These are phyloP conservation scores for Procambarus clarkii DNA, from an alignment of 1,140 invertebrate genomes.

Conservation along the genomic window DNA sequence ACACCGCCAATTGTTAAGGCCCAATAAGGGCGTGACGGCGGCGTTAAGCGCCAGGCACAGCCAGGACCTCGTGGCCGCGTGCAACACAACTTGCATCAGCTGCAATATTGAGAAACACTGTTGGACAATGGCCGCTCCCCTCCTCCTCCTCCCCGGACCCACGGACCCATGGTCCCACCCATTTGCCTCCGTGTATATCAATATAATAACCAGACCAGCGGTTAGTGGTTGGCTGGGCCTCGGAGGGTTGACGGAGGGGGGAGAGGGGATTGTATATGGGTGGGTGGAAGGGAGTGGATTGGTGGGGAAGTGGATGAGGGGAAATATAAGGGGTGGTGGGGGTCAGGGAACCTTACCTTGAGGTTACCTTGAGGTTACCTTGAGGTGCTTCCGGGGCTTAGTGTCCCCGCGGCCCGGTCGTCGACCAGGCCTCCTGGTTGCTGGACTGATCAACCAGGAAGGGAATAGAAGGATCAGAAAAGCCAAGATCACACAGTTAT, in stretches of 20 bases:
- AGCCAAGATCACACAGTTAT: too few relatives aligned
- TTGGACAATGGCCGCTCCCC: constrained; percentile 27
- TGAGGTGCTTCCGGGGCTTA: too few relatives aligned
- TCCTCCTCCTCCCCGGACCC: neutral
- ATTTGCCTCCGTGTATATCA: constrained; percentile 29
- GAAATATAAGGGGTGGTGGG: neutral
- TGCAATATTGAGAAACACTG: constrained; percentile 41
- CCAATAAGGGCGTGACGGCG: neutral
- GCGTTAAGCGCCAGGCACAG: constrained; percentile 8
- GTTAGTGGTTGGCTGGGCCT: constrained; percentile 10
- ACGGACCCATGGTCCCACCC: constrained; percentile 21
- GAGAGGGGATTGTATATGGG: neutral
- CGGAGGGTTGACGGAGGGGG: neutral
- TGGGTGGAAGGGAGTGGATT: neutral
- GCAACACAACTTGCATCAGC: neutral
- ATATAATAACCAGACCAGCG: constrained; percentile 46
- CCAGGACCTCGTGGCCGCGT: neutral
- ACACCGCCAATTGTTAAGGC: constrained; percentile 32
- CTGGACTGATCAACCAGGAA: too few relatives aligned
- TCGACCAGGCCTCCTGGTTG: too few relatives aligned
- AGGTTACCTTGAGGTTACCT: too few relatives aligned
- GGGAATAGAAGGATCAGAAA: neutral
- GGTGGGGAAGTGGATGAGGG: neutral
- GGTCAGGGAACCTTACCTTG: too few relatives aligned
- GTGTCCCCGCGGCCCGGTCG: too few relatives aligned